A percentile compares a stretch with the other conserved stretches of the same genome.
Evolutionary conservation across 2,113 vertebrate genomes (phyloP).

Genomic region (Talpa occidentalis): DNA sequence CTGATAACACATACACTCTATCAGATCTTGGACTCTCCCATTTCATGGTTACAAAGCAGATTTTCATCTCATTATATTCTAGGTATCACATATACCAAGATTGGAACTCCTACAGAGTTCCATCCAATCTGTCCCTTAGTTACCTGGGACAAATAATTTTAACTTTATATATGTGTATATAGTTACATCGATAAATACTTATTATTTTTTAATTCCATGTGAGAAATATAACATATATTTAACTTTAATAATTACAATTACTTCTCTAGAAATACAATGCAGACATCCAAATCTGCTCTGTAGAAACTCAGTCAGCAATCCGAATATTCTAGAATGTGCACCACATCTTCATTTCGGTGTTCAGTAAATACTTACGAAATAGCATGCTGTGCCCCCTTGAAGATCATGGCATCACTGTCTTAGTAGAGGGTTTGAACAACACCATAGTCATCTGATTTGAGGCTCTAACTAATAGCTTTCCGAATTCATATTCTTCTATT

Average conservation of each 20-base stretch:
- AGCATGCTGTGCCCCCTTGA: accelerated
- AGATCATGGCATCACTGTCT: not conserved
- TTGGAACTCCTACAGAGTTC: not conserved
- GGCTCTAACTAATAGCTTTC: not conserved
- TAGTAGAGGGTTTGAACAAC: not conserved
- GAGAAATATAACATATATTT: too few species aligned
- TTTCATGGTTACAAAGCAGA: constrained; percentile 6
- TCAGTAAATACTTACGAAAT: not conserved
- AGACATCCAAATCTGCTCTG: not conserved
- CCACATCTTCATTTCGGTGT: not conserved
- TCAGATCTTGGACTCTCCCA: not conserved
- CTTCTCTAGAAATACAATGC: not conserved
- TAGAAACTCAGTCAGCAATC: not conserved
- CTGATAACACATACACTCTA: not conserved
- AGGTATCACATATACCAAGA: not conserved
- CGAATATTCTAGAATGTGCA: not conserved
- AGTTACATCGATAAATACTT: too few species aligned
- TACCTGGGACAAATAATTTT: not conserved
- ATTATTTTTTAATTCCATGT: too few species aligned
- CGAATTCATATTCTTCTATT: not conserved
- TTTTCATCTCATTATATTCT: not conserved
- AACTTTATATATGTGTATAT: not conserved
- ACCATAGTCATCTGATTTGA: not conserved
- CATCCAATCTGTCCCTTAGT: not conserved
- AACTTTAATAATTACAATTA: not conserved